Percentiles rank a stretch among this genome's conserved stretches.
These are phyloP conservation scores for Ranitomeya variabilis DNA, from an alignment of 2,113 vertebrate species.

Conservation along the genomic window DNA sequence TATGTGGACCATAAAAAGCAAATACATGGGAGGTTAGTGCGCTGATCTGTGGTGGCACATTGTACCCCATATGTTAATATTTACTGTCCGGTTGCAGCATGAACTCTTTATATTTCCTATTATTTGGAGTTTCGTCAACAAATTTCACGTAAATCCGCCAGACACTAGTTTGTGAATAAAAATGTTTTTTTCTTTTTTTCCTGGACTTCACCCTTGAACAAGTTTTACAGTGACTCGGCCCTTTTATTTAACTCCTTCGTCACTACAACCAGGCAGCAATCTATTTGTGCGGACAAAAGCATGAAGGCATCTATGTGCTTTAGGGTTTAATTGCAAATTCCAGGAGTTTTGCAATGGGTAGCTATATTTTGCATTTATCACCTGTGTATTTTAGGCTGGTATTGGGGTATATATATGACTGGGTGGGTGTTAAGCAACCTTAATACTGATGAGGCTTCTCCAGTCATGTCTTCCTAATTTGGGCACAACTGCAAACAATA, in stretches of 20 bases:
- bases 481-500: too few relatives aligned
- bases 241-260: conserved; percentile 6
- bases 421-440: neutral
- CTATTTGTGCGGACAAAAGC: neutral
- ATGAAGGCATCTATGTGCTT: neutral
- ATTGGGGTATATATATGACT: neutral
- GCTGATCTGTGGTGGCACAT: neutral
- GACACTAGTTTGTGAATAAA: neutral
- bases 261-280: neutral
- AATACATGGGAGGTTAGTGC: neutral
- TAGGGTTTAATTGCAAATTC: neutral
- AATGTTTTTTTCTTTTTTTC: neutral
- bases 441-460: too few relatives aligned
- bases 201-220: neutral
- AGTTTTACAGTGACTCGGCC: neutral
- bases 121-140: conserved; percentile 1
- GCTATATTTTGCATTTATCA: neutral
- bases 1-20: neutral
- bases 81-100: neutral
- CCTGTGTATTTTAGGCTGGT: too few relatives aligned
- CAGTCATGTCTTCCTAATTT: too few relatives aligned
- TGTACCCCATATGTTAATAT: conserved; percentile 24
- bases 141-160: neutral
- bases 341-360: neutral
- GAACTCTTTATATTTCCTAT: neutral